phyloP scores from a whole-genome alignment of 2,797 vertebrate species.

The Salarias fasciatus region DNA sequence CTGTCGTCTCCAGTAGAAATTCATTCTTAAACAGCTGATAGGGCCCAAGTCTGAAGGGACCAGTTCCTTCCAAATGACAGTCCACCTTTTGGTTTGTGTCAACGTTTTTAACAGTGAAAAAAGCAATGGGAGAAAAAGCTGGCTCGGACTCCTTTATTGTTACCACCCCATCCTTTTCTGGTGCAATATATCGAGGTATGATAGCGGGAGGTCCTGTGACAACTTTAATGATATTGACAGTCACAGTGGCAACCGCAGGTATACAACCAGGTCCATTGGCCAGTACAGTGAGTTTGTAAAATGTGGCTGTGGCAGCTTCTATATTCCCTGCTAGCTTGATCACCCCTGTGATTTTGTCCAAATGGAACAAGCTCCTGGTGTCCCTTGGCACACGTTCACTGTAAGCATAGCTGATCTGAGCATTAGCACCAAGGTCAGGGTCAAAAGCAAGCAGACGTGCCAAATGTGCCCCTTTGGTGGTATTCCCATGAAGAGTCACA shows the following conservation, averaged over 20 bases:
- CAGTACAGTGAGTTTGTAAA: constrained; percentile 90
- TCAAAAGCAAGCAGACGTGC: constrained; percentile 89
- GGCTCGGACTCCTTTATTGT: constrained; percentile 93
- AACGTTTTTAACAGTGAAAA: constrained; percentile 93
- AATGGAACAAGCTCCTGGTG: constrained; percentile 89
- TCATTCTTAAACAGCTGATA: constrained; percentile 92
- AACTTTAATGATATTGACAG: constrained; percentile 88
- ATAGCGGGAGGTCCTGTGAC: constrained; percentile 89
- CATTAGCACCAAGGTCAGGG: constrained; percentile 92
- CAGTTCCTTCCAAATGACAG: constrained; percentile 90
- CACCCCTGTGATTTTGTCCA: constrained; percentile 88
- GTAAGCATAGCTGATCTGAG: constrained; percentile 92
- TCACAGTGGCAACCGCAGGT: constrained; percentile 89
- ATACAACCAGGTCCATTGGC: constrained; percentile 95
- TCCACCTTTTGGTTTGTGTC: constrained; percentile 86
- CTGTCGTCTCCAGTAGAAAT: constrained; percentile 93
- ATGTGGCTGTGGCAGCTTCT: constrained; percentile 79
- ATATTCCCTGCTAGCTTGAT: constrained; percentile 89
- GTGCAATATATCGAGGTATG: constrained; percentile 91
- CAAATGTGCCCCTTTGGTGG: constrained; percentile 87
- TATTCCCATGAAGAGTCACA: constrained; percentile 90
- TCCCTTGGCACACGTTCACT: constrained; percentile 91
- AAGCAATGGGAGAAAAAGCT: constrained; percentile 91
- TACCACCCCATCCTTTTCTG: constrained; percentile 90
- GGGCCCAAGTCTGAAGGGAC: constrained; percentile 90